Evolutionary conservation across 1,140 invertebrate species (phyloP), one percentile per base, ranked within the genome.

Genomic region (Ectropis grisescens): DNA sequence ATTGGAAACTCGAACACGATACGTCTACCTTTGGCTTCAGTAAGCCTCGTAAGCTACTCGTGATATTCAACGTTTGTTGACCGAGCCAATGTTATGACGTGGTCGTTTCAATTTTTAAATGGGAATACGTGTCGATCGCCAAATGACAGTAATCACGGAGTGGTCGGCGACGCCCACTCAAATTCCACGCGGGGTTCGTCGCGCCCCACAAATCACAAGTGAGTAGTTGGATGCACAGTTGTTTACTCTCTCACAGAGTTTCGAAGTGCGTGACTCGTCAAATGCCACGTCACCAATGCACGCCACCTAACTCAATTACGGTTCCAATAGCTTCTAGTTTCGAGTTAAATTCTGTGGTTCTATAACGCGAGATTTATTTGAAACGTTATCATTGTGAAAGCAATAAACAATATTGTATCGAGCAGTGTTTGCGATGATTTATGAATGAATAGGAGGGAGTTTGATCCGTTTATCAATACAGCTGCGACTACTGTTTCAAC

Each of bases 211-310:
- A 25, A 30, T 27, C 4, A 13, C 32, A 2, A 19, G 14, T 13
- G 9, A 9, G 25, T 27, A 25, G 11, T 31, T 15, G 13, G n/a
- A 31, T 44, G 13, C 24, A 27, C 56, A 48, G 44, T 54, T 59
- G 59, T 59, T 52, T 33, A 40, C 46, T 55, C 51, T 54, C 47
- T 40, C 46, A 46, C 42, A 54, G 38, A 37, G 45, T 44, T 50
- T 41, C 44, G 36, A 41, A 53, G 55, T 51, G 55, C 49, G 47
- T 56, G 56, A 62, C 58, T 58, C 40, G 44, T 40, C 43, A 51
- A 58, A 50, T 38, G 49, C 44, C 50, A 57, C 58, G 50, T 49
- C 47, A 53, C 30, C 32, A 14, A 12, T 36, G 22, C 29, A 28
- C 33, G 37, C 29, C 30, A 28, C 29, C 23, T 22, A 28, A 29